Evolutionary conservation across 1,140 invertebrate genomes (phyloP).

Genomic region (Diplogasteroides magnus): DNA sequence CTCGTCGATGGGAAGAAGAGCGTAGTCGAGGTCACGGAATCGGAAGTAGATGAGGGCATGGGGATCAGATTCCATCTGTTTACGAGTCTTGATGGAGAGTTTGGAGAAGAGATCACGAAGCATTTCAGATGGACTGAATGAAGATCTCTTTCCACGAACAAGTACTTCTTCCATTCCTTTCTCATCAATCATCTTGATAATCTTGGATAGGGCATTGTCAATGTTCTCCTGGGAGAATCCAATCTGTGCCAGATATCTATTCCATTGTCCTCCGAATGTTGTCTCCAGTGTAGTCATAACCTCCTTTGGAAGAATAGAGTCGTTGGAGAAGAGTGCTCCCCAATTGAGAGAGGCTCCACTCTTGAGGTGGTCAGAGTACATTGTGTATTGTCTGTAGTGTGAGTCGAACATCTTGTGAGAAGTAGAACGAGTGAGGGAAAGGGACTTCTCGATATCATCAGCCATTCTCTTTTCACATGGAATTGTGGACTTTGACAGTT

Average conservation of each 20-base stretch:
- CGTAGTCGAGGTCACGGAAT: conserved; percentile 28
- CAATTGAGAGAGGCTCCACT: conserved; percentile 25
- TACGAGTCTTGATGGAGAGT: conserved; percentile 36
- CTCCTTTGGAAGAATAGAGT: conserved; percentile 35
- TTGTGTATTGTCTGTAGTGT: conserved; percentile 7
- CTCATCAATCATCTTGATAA: conserved; percentile 21
- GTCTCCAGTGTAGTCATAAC: conserved; percentile 23
- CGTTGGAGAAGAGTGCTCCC: conserved; percentile 31
- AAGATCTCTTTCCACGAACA: conserved; percentile 28
- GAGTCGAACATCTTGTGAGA: conserved; percentile 12
- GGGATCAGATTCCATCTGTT: conserved; percentile 17
- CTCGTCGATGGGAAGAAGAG: conserved; percentile 25
- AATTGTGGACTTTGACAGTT: conserved; percentile 13
- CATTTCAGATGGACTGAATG: conserved; percentile 19
- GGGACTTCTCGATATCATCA: conserved; percentile 8
- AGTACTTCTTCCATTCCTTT: conserved; percentile 23
- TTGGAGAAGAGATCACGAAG: conserved; percentile 26
- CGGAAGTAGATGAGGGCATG: conserved; percentile 39
- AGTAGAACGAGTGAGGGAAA: conserved; percentile 9
- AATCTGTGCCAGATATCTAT: conserved; percentile 29
- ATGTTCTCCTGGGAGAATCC: conserved; percentile 36
- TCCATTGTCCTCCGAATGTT: conserved; percentile 33
- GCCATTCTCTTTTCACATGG: conserved; percentile 13
- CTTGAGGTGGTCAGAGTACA: conserved; percentile 19
- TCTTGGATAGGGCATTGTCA: conserved; percentile 34